Evolutionary conservation across 64 coral and sea anemone species (phyloP).

Genomic region (Montipora capricornis): DNA sequence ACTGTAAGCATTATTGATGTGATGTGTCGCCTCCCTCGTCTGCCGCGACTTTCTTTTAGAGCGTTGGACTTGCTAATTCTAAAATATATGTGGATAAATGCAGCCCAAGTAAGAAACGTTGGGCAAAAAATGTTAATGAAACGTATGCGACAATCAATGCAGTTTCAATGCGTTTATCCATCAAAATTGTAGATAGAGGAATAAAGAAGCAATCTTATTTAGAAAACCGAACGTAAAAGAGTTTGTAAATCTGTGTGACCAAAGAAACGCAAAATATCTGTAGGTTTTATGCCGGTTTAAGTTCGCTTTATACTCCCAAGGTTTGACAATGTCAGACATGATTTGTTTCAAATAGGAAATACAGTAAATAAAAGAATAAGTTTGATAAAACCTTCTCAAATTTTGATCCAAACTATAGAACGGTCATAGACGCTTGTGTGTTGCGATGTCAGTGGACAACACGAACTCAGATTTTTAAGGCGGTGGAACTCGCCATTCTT

Average conservation of each 20-base stretch:
- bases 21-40: not conserved
- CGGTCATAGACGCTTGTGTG: no score
- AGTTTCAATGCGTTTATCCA: not conserved
- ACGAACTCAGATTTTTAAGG: no score
- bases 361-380: no score
- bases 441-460: no score
- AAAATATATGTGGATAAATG: slow-evolving; percentile 15
- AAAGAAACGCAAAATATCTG: not conserved
- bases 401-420: no score
- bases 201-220: not conserved
- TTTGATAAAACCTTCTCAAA: no score
- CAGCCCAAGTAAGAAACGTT: slow-evolving; percentile 12
- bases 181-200: not conserved
- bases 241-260: not conserved
- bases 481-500: no score
- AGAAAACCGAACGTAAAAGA: slow-evolving; percentile 26
- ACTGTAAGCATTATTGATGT: slow-evolving; percentile 23
- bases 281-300: not conserved
- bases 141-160: slow-evolving; percentile 14
- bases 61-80: not conserved
- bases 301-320: slow-evolving; percentile 12
- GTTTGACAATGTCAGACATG: not conserved
- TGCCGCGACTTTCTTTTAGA: not conserved
- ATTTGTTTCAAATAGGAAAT: no score
- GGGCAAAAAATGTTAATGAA: slow-evolving; percentile 28